phyloP scores from a whole-genome alignment of 2,888 invertebrate species.

The Cephonodes hylas region DNA sequence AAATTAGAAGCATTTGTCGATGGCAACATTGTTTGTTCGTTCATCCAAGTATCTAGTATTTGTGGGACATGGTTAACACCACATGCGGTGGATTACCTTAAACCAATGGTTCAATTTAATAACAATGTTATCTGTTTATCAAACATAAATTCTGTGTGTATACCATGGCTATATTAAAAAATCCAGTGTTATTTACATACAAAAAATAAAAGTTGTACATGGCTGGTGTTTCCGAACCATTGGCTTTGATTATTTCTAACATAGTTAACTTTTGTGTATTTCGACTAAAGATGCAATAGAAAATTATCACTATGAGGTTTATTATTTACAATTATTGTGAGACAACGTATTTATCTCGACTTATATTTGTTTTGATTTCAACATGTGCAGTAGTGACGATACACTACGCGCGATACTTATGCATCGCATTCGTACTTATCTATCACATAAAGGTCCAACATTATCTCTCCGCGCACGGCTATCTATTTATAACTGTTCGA shows the following conservation, averaged over 20 bases:
- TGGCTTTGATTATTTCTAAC: background rate
- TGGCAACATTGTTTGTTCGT: background rate
- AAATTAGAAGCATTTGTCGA: background rate
- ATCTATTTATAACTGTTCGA: background rate
- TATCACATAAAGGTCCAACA: background rate
- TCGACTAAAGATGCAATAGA: constrained; percentile 22
- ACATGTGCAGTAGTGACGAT: no score
- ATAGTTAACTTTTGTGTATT: background rate
- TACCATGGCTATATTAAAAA: no score
- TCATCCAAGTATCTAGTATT: background rate
- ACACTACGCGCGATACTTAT: no score
- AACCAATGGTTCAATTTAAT: background rate
- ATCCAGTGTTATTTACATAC: no score
- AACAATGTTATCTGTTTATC: no score
- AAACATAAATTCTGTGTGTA: no score
- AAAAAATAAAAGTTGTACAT: no score
- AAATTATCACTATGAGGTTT: constrained; percentile 24
- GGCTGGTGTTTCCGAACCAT: background rate
- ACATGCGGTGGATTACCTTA: background rate
- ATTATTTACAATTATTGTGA: constrained; percentile 13
- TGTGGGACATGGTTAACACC: background rate
- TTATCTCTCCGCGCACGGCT: background rate
- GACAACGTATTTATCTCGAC: background rate
- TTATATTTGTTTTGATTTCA: background rate
- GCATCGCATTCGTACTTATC: no score